These are phyloP conservation scores for Oreochromis aureus DNA, from an alignment of 2,113 vertebrate genomes.

Conservation along the genomic window DNA sequence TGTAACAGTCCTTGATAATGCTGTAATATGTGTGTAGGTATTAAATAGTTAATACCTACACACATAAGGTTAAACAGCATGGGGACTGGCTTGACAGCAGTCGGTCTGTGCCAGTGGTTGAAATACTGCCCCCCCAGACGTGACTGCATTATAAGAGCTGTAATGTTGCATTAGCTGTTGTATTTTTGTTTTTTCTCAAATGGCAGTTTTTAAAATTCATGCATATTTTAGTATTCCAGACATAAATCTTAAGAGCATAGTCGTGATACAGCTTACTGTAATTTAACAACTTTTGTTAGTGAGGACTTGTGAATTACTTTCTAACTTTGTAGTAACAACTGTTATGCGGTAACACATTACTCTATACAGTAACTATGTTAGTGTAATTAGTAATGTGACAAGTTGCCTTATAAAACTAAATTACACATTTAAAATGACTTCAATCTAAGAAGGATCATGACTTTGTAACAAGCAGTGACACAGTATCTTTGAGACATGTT, in stretches of 20 bases:
- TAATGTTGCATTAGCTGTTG: background rate
- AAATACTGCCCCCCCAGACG: no score
- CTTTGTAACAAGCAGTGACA: background rate
- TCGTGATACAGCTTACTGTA: background rate
- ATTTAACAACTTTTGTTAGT: background rate
- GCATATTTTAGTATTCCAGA: background rate
- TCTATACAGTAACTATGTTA: background rate
- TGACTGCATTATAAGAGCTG: background rate
- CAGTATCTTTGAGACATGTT: background rate
- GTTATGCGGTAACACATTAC: background rate
- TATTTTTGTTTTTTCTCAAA: background rate
- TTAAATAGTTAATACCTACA: no score
- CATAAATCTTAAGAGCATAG: background rate
- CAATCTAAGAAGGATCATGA: background rate
- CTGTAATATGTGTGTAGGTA: no score
- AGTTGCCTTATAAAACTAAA: background rate
- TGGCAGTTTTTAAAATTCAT: background rate
- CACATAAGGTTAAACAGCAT: no score
- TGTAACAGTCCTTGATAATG: no score
- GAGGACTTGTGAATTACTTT: background rate
- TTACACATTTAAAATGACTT: background rate
- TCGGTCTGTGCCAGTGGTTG: no score
- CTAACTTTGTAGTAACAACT: background rate
- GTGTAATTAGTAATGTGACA: background rate
- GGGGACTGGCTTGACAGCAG: no score